Base-by-base conservation (phyloP, 1,140 invertebrate species). In the Hycleus phaleratus region DNA sequence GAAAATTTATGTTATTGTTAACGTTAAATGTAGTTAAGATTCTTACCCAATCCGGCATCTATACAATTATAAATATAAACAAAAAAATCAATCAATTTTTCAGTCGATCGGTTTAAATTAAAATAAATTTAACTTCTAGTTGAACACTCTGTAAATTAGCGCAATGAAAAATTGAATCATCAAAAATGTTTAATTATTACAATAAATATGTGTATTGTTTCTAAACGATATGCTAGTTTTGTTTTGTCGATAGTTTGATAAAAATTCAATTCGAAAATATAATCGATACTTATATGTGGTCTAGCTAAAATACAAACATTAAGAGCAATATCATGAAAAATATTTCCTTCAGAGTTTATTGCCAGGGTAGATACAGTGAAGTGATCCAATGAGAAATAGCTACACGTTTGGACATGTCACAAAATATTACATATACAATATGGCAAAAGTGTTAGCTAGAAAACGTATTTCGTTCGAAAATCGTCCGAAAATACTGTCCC, bases 401-500 rank as follows among this genome's bases (percentile, higher is more conserved):
- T 55, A 63, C 58, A 63, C 59, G 61, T 55, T 51, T 47, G 52
- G 52, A 55, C 45, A 63, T 60, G 58, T 63, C 61, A 63, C 61
- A 63, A 64, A 59, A 64, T 61, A 61, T 61, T 61, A 64, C 62
- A 54, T 54, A 49, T 57, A 52, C 59, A 64, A 64, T 56, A 64
- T 64, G 62, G 62, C 59, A 59, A 38, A 47, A 26, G 46, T 38
- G 49, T 56, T 54, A 26, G 32, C 38, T 39, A 57, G 56, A 61
- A 62, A 61, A 64, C 58, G 60, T 60, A 57, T 46, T 54, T 63
- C 59, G 56, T 43, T 51, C 7, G 32, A 5, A 32, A 7, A 32
- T 32, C 32, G 32, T 4, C 7, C 0, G 32, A 32, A 32, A 32
- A 7, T 5, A 32, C 18, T 18, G 0, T 18, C 18, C 1, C 18